These are phyloP conservation scores for Periplaneta americana DNA, from an alignment of 1,140 invertebrate genomes.

Conservation along the genomic window DNA sequence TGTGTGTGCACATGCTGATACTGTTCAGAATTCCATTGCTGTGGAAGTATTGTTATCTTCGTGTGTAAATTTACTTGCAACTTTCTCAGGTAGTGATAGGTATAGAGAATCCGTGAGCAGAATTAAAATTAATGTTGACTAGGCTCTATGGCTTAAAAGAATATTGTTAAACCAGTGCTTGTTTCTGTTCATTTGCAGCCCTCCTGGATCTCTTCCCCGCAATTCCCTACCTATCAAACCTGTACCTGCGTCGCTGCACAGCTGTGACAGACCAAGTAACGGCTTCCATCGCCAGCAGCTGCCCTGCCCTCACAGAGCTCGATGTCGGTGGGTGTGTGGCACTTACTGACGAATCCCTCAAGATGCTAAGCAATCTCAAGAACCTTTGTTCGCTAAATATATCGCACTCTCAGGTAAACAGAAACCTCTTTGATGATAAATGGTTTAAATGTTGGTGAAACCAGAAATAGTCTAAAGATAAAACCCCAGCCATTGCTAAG, in stretches of 20 bases:
- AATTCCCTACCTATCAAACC: neutral
- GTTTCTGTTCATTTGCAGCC: neutral
- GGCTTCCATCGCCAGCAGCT: neutral
- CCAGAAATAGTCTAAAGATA: too few relatives aligned
- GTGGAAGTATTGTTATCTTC: too few relatives aligned
- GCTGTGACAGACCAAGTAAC: neutral
- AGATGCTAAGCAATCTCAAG: neutral
- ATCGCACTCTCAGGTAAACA: constrained; percentile 1
- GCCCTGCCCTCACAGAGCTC: neutral
- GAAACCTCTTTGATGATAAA: neutral
- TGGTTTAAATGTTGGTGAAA: too few relatives aligned
- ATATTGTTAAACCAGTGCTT: neutral
- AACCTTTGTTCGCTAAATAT: neutral
- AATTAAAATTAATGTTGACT: too few relatives aligned
- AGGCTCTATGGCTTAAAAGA: too few relatives aligned
- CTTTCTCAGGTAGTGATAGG: too few relatives aligned
- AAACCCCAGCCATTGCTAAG: too few relatives aligned
- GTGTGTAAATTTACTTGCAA: too few relatives aligned
- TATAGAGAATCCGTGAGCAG: too few relatives aligned
- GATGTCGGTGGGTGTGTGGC: neutral
- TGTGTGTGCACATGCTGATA: too few relatives aligned
- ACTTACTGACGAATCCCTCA: neutral
- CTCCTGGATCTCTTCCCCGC: neutral
- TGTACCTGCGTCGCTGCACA: neutral
- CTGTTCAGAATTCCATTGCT: too few relatives aligned